Conservation (phyloP, 1,140 invertebrate genomes). For the Halictus rubicundus region DNA sequence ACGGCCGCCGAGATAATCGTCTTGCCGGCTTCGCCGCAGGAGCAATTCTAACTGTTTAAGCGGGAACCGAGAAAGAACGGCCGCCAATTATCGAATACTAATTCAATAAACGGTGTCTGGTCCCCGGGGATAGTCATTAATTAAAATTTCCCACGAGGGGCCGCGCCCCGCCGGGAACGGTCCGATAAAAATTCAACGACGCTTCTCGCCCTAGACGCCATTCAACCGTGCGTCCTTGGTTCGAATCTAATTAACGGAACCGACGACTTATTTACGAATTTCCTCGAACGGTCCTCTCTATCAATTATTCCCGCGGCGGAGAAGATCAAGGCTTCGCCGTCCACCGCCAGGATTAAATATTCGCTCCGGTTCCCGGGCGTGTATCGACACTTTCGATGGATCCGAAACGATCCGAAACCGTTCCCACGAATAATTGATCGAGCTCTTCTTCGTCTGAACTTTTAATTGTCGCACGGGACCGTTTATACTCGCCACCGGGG, state of each 20-base stretch:
- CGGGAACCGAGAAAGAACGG: neutral
- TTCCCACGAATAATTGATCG: constrained; percentile 27
- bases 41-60: neutral
- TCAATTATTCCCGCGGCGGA: constrained; percentile 19
- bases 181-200: neutral
- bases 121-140: neutral
- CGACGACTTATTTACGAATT: constrained; percentile 11
- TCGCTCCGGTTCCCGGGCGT: neutral
- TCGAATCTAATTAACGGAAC: constrained; percentile 10
- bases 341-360: neutral
- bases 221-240: neutral
- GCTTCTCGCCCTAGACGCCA: neutral
- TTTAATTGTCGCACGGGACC: constrained; percentile 15
- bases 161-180: too few species aligned
- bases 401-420: neutral
- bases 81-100: neutral
- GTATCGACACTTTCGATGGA: constrained; percentile 29
- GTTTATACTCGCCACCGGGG: neutral
- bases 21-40: too few species aligned
- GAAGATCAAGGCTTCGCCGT: neutral
- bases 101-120: constrained; percentile 2
- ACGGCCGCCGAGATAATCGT: too few species aligned
- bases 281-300: neutral
- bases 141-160: neutral
- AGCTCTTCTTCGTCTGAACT: neutral